phyloP scores from a whole-genome alignment of 2,113 vertebrate genomes.

The Hyperopisus bebe region DNA sequence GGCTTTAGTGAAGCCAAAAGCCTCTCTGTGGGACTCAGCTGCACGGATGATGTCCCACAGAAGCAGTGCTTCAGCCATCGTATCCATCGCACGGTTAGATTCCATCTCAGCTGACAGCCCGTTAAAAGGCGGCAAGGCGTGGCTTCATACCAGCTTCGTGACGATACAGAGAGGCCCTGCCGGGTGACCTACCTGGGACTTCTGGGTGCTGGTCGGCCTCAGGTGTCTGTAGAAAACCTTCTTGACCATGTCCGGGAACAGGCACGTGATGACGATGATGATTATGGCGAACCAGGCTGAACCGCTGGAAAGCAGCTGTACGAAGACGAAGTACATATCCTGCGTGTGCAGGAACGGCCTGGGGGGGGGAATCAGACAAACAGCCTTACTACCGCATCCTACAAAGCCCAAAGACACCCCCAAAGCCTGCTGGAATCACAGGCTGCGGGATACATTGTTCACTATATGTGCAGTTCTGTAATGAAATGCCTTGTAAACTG shows the following conservation, averaged over 20 bases:
- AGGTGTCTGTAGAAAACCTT: slow-evolving; percentile 88
- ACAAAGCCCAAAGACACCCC: background rate
- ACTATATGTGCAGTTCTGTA: background rate
- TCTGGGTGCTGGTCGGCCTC: slow-evolving; percentile 86
- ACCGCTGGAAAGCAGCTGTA: slow-evolving; percentile 90
- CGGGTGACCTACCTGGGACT: slow-evolving; percentile 74
- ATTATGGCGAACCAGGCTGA: slow-evolving; percentile 96
- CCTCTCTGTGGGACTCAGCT: background rate
- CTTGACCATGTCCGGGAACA: slow-evolving; percentile 87
- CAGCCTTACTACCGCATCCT: background rate
- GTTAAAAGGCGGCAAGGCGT: background rate
- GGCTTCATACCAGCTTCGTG: background rate
- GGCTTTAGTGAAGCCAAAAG: background rate
- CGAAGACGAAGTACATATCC: slow-evolving; percentile 96
- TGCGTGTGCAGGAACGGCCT: slow-evolving; percentile 96
- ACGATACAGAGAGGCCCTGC: background rate
- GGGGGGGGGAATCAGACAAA: slow-evolving; percentile 14
- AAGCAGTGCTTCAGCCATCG: background rate
- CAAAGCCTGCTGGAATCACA: background rate
- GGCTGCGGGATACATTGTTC: background rate
- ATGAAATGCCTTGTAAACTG: background rate
- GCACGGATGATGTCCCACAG: background rate
- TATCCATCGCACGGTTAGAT: background rate
- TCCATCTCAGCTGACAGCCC: background rate
- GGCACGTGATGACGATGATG: slow-evolving; percentile 83